Evolutionary conservation across 2,888 invertebrate genomes (phyloP), one percentile per base, ranked within the genome.

Genomic region (Andrena dorsata): DNA sequence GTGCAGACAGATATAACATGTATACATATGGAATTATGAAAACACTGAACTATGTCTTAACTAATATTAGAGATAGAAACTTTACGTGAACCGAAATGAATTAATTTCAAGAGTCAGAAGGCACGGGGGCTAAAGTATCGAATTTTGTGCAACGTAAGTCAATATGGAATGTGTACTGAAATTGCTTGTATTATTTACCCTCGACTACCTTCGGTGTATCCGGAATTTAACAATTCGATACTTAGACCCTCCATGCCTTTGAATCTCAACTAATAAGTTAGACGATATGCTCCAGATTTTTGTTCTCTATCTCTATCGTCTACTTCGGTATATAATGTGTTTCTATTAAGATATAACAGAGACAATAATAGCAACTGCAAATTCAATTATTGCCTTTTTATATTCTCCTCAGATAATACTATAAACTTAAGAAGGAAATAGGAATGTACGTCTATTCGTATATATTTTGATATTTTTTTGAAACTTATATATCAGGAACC

Each of bases 11-110:
- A 70, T 70, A 51, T 41, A 23, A 72, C 32, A 76, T 64, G 35
- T 65, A 77, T 66, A 53, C 61, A 63, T 51, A 49, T 51, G 51
- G 16, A 65, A 53, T 65, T 77, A 26, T 49, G 16, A 20, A 53
- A 60, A 30, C 32, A 35, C 51, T 30, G 26, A 74, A 35, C n/a
- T 66, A 23, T 71, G 65, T 61, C 65, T 23, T 16, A 35, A n/a
- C 65, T n/a, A 47, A 80, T 71, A 65, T 80, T 78, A 78, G 71
- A 64, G 20, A 71, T 71, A 78, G 65, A 60, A 41, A 28, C 35
- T 70, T 70, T 61, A n/a, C 60, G 70, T 65, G 51, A 78, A 66
- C 60, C 30, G 16, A 41, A 53, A 60, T 26, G 26, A 63, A 41
- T 28, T 65, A 70, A 70, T 64, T 49, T 51, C 10, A 60, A 65